A percentile compares a stretch with the other conserved stretches of the same genome.
These are phyloP conservation scores for Nomada hirtipes DNA, from an alignment of 2,888 invertebrate genomes.

Conservation along the genomic window DNA sequence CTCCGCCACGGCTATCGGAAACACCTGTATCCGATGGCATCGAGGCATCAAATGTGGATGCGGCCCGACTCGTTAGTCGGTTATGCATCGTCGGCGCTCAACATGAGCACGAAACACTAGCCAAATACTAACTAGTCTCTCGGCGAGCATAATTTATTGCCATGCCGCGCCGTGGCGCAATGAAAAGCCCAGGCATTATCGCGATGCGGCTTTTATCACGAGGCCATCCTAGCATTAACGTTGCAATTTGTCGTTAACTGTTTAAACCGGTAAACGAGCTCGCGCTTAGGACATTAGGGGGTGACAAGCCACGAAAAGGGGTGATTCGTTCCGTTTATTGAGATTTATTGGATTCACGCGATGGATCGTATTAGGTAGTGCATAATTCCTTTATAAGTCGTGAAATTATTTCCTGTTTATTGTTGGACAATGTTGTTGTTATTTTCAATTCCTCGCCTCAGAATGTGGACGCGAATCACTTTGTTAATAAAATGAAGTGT, in stretches of 20 bases:
- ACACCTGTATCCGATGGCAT: constrained; percentile 59
- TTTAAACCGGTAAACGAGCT: constrained; percentile 32
- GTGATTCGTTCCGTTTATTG: constrained; percentile 16
- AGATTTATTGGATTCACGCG: not conserved
- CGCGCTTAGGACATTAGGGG: constrained; percentile 22
- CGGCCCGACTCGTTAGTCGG: constrained; percentile 56
- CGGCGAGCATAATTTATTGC: constrained; percentile 59
- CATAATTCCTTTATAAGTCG: no score
- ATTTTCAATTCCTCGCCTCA: no score
- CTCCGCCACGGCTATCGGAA: constrained; percentile 37
- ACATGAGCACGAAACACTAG: constrained; percentile 50
- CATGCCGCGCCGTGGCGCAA: constrained; percentile 31
- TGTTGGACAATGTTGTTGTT: not conserved
- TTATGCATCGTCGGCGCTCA: constrained; percentile 54
- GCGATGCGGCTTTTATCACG: constrained; percentile 51
- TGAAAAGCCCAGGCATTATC: constrained; percentile 61
- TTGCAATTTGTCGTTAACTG: constrained; percentile 51
- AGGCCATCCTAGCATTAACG: constrained; percentile 34
- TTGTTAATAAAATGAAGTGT: no score
- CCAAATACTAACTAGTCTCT: constrained; percentile 51
- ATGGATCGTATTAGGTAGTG: no score
- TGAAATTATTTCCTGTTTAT: not conserved
- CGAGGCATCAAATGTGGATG: constrained; percentile 58
- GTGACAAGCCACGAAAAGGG: not conserved
- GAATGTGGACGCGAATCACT: no score